phyloP scores from a whole-genome alignment of 2,797 vertebrate genomes.

The Phrynocephalus forsythii region DNA sequence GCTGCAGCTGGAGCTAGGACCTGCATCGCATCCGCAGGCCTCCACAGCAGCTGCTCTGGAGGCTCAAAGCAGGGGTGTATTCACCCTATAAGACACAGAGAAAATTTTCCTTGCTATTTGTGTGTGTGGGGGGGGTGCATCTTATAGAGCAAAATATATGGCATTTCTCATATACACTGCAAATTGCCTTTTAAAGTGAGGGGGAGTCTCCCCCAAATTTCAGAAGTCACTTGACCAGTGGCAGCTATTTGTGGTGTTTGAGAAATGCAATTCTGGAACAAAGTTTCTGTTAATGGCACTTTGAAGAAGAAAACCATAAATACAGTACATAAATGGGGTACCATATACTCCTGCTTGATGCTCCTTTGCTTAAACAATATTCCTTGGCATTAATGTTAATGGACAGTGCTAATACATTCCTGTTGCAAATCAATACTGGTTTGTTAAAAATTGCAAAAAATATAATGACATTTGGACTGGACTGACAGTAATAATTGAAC shows the following conservation, averaged over 20 bases:
- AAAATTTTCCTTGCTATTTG: no score
- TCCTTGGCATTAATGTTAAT: neutral
- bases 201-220: no score
- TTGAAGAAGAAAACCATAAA: neutral
- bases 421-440: neutral
- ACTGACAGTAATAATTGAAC: constrained; percentile 11
- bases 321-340: neutral
- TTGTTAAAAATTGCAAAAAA: neutral
- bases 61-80: no score
- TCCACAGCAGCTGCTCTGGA: no score
- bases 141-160: no score
- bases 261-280: neutral
- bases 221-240: no score
- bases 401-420: neutral
- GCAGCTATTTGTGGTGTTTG: no score
- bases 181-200: no score
- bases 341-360: neutral
- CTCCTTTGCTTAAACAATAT: neutral
- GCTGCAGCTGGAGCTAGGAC: no score
- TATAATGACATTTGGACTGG: neutral
- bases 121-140: no score
- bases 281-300: neutral
- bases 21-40: no score
- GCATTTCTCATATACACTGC: neutral
- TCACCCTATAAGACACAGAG: no score